Evolutionary conservation across 2,113 vertebrate genomes (phyloP).

Genomic region (Passerina amoena): DNA sequence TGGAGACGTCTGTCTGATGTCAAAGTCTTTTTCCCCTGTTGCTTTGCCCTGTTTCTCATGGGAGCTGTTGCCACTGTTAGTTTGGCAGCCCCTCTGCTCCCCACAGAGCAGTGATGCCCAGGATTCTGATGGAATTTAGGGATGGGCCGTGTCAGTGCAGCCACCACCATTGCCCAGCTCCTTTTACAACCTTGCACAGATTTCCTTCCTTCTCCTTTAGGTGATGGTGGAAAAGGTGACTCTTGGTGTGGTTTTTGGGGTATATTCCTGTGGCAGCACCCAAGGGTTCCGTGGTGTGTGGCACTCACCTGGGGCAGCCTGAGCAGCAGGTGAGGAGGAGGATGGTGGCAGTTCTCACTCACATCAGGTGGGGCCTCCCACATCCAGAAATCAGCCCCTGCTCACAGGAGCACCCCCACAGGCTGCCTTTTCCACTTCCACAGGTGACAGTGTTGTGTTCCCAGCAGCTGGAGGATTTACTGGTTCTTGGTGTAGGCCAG

Average conservation of each 20-base stretch:
- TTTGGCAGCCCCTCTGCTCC: not conserved
- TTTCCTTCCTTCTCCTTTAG: not conserved
- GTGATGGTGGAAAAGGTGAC: not conserved
- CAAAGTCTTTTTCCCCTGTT: not conserved
- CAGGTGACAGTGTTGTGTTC: not conserved
- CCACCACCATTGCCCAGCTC: not conserved
- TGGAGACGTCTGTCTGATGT: not conserved
- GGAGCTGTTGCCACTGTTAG: not conserved
- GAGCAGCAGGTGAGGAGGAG: not conserved
- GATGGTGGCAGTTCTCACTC: not conserved
- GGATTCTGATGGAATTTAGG: not conserved
- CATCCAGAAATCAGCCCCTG: not conserved
- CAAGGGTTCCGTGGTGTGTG: fast-evolving
- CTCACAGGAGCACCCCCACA: not conserved
- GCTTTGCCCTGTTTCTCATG: not conserved
- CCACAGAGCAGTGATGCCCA: fast-evolving
- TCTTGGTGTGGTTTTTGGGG: not conserved
- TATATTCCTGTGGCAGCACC: not conserved
- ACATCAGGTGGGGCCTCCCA: not conserved
- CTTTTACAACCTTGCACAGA: not conserved
- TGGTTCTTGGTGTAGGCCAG: not conserved
- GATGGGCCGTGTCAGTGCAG: not conserved
- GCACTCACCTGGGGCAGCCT: not conserved
- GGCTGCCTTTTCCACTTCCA: not conserved
- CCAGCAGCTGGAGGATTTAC: not conserved